phyloP scores from a whole-genome alignment of 2,797 vertebrate genomes.

The Onychomys arenicola region DNA sequence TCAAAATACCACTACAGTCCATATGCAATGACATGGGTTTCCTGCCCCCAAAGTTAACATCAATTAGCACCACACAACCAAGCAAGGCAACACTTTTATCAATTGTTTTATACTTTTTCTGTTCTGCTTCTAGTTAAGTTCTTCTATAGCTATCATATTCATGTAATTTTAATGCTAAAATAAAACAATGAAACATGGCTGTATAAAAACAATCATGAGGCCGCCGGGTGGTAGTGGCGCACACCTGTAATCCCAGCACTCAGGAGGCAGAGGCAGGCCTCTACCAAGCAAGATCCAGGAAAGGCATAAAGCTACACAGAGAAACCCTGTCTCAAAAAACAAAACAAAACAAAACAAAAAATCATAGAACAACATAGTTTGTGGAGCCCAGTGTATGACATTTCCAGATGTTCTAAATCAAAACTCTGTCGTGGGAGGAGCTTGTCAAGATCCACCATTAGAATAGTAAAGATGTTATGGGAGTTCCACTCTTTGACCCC shows the following conservation, averaged over 20 bases:
- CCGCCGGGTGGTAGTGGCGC: too few species aligned
- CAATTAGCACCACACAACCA: neutral
- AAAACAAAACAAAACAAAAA: too few species aligned
- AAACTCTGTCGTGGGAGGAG: neutral
- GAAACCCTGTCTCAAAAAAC: too few species aligned
- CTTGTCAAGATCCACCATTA: neutral
- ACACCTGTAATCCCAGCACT: too few species aligned
- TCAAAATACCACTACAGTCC: neutral
- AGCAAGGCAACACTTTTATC: neutral
- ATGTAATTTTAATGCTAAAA: slow-evolving; percentile 32
- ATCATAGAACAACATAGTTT: neutral
- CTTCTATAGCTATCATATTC: neutral
- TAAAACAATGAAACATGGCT: slow-evolving; percentile 21
- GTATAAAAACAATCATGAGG: neutral
- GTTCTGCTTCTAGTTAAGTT: slow-evolving; percentile 31
- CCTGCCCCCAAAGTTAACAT: neutral
- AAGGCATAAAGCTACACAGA: too few species aligned
- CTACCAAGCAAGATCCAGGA: too few species aligned
- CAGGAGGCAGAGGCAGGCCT: too few species aligned
- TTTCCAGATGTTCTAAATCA: neutral
- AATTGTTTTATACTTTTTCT: neutral
- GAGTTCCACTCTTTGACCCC: neutral
- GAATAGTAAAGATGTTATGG: neutral
- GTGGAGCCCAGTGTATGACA: neutral
- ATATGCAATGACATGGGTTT: neutral